phyloP scores from a whole-genome alignment of 1,140 invertebrate species.

The Brachionus rotundiformis region DNA sequence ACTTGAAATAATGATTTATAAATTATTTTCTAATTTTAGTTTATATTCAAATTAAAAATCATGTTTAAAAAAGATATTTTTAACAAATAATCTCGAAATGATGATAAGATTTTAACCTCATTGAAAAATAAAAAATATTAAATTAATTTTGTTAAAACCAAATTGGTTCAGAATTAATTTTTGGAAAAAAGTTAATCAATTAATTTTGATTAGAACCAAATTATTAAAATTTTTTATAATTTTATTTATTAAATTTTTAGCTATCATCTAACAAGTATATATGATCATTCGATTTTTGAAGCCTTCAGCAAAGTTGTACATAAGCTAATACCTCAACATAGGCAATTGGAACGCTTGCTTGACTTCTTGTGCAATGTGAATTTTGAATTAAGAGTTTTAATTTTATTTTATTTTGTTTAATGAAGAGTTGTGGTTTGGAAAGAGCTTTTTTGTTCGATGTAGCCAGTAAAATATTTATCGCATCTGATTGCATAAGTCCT shows the following conservation, averaged over 20 bases:
- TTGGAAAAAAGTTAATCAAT: too few relatives aligned
- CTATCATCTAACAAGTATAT: conserved; percentile 90
- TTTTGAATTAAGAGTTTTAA: background rate
- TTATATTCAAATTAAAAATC: too few relatives aligned
- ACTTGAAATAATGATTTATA: too few relatives aligned
- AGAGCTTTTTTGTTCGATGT: conserved; percentile 98
- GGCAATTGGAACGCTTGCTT: conserved; percentile 93
- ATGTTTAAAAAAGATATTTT: too few relatives aligned
- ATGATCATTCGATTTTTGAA: conserved; percentile 99
- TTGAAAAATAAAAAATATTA: too few relatives aligned
- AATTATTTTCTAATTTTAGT: too few relatives aligned
- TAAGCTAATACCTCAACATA: conserved; percentile 94
- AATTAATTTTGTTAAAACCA: too few relatives aligned
- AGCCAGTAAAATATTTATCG: conserved; percentile 98
- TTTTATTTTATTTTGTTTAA: conserved; percentile 53
- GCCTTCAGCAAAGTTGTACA: conserved; percentile 99
- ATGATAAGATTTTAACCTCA: too few relatives aligned
- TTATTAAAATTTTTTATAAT: background rate
- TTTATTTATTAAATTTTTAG: conserved; percentile 9
- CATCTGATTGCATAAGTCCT: conserved; percentile 69
- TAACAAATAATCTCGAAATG: too few relatives aligned
- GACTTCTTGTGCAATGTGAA: conserved; percentile 67
- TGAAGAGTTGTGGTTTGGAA: conserved; percentile 97
- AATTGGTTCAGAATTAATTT: too few relatives aligned
- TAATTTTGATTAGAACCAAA: too few relatives aligned